Evolutionary conservation across 2,113 vertebrate genomes (phyloP).

Genomic region (Siniperca chuatsi): DNA sequence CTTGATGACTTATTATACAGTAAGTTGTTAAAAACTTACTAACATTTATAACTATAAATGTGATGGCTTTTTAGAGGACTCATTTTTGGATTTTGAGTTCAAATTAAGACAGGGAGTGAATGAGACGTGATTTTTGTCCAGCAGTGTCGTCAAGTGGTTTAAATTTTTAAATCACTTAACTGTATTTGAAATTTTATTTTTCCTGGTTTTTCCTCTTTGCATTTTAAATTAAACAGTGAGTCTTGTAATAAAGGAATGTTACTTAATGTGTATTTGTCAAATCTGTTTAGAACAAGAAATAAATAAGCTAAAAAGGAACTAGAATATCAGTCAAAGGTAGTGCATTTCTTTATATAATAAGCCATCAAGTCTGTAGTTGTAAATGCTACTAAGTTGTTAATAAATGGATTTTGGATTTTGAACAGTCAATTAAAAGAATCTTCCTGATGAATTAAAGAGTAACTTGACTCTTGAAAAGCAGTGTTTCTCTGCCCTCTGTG

Average conservation of each 20-base stretch:
- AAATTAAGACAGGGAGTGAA: background rate
- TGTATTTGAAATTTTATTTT: background rate
- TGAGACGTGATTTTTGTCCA: background rate
- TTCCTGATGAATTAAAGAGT: background rate
- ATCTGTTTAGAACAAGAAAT: background rate
- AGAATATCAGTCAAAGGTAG: background rate
- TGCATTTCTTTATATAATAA: background rate
- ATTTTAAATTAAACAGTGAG: background rate
- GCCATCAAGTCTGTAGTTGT: background rate
- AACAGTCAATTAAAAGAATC: background rate
- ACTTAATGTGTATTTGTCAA: background rate
- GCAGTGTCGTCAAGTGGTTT: background rate
- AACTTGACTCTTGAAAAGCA: background rate
- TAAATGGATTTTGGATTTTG: background rate
- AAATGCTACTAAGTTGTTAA: background rate
- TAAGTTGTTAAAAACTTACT: too few species aligned
- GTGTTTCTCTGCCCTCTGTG: conserved; percentile 14
- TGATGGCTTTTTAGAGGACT: too few species aligned
- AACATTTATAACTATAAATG: too few species aligned
- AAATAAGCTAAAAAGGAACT: background rate
- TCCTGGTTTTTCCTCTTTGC: background rate
- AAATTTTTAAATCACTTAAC: background rate
- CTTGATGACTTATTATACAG: background rate
- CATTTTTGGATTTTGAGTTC: background rate
- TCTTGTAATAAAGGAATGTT: background rate